These are phyloP conservation scores for Carcharodon carcharias DNA, from an alignment of 2,797 vertebrate genomes.

Conservation along the genomic window DNA sequence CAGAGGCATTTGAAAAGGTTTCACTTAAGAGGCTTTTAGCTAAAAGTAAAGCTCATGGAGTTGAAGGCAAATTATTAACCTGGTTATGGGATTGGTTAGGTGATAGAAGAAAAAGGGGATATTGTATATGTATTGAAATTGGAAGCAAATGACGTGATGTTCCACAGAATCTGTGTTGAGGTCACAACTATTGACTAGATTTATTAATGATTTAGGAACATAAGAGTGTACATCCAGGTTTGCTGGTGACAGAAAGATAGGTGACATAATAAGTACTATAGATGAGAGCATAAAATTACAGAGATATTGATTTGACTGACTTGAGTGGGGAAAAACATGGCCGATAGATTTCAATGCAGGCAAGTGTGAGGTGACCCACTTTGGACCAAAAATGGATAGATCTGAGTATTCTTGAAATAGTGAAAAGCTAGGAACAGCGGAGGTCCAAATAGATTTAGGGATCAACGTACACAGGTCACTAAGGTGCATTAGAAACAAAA, in stretches of 20 bases:
- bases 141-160: neutral
- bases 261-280: neutral
- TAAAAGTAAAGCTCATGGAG: neutral
- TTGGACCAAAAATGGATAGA: neutral
- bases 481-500: neutral
- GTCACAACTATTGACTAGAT: neutral
- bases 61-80: neutral
- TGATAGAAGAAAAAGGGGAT: neutral
- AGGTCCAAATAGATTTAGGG: neutral
- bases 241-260: neutral
- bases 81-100: neutral
- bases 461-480: neutral
- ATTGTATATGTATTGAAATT: neutral
- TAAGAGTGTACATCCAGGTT: neutral
- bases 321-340: neutral
- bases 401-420: neutral
- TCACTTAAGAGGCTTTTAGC: neutral
- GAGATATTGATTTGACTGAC: neutral
- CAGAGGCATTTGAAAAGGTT: neutral
- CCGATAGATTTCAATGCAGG: neutral
- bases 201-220: neutral
- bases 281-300: neutral
- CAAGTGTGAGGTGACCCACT: neutral
- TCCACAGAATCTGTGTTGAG: neutral
- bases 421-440: neutral